These are phyloP conservation scores for Holothuria leucospilota DNA, from an alignment of 53 echinoderm and acorn worm species.

Conservation along the genomic window DNA sequence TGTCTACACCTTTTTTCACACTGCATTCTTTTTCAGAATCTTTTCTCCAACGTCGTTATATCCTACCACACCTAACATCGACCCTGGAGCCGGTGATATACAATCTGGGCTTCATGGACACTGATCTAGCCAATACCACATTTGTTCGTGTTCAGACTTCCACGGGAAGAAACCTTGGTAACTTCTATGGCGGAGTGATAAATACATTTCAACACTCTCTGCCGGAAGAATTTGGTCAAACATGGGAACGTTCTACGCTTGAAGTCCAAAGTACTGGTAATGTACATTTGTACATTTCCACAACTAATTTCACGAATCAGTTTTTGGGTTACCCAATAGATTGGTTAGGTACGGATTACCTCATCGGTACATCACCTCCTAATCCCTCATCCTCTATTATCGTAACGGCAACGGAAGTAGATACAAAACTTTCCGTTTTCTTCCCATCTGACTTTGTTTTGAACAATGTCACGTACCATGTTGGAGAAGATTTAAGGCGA, in stretches of 20 bases:
- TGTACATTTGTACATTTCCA: background rate
- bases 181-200: background rate
- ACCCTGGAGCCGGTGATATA: background rate
- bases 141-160: background rate
- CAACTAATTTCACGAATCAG: background rate
- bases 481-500: background rate
- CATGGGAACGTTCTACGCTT: background rate
- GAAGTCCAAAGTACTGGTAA: background rate
- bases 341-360: background rate
- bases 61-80: background rate
- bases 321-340: constrained; percentile 14
- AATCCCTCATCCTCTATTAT: background rate
- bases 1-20: background rate
- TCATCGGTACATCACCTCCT: background rate
- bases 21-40: background rate
- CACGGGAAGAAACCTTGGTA: background rate
- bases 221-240: background rate
- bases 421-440: background rate
- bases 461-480: background rate
- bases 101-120: constrained; percentile 10
- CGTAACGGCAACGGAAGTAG: background rate
- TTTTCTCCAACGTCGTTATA: constrained; percentile 11
- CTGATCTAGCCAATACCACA: background rate
- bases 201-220: background rate
- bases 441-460: background rate